These are phyloP conservation scores for Cotesia congregata DNA, from an alignment of 2,888 invertebrate species.

Conservation along the genomic window DNA sequence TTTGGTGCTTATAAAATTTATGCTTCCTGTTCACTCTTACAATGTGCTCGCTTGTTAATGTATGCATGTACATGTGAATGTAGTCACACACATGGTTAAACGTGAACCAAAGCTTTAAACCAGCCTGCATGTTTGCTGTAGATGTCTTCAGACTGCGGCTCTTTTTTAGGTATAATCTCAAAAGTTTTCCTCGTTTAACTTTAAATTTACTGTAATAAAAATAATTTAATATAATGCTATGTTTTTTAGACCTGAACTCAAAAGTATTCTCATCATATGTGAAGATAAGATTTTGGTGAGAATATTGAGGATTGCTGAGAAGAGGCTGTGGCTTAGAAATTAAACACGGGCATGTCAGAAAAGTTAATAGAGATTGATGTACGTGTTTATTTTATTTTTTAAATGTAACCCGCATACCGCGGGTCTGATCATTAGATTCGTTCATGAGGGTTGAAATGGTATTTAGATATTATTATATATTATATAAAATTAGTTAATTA, in stretches of 20 bases:
- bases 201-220: no score
- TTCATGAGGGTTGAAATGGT: background rate
- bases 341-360: slow-evolving; percentile 9
- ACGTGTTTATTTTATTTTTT: background rate
- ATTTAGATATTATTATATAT: background rate
- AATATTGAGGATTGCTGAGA: no score
- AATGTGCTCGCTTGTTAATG: slow-evolving; percentile 48
- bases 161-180: background rate
- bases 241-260: no score
- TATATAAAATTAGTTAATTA: background rate
- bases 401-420: slow-evolving; percentile 25
- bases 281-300: background rate
- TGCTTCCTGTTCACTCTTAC: slow-evolving; percentile 63
- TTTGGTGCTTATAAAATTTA: slow-evolving; percentile 67
- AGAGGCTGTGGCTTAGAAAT: background rate
- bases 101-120: slow-evolving; percentile 22
- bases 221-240: no score
- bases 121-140: background rate
- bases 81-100: slow-evolving; percentile 29
- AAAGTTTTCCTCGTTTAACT: no score
- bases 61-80: slow-evolving; percentile 30
- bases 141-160: background rate
- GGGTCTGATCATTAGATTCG: background rate
- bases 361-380: slow-evolving; percentile 36
- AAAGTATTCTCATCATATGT: background rate